A percentile compares a stretch with the other conserved stretches of the same genome.
phyloP scores from a whole-genome alignment of 2,888 invertebrate genomes.

The Bembecia ichneumoniformis region DNA sequence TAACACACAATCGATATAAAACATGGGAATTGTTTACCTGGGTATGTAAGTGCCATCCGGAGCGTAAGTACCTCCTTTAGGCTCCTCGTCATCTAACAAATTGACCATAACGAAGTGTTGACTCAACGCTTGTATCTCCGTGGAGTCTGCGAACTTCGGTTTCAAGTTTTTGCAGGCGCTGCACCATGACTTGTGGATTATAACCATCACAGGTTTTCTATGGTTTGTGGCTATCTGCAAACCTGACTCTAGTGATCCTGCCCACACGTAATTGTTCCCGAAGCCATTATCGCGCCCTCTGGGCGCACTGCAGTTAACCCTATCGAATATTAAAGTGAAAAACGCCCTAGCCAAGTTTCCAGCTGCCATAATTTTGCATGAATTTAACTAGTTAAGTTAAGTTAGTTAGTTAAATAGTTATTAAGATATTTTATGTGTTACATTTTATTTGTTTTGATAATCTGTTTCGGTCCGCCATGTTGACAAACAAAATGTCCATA shows the following conservation, averaged over 20 bases:
- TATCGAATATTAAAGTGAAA: slow-evolving; percentile 33
- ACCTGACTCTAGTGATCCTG: slow-evolving; percentile 56
- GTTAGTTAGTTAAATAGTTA: not conserved
- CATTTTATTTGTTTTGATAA: slow-evolving; percentile 24
- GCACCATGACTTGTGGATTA: slow-evolving; percentile 79
- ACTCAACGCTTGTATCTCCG: slow-evolving; percentile 70
- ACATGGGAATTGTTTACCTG: slow-evolving; percentile 30
- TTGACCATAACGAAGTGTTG: slow-evolving; percentile 78
- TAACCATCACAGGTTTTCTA: slow-evolving; percentile 75
- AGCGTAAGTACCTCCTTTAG: slow-evolving; percentile 49
- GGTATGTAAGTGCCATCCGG: slow-evolving; percentile 80
- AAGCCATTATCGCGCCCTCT: slow-evolving; percentile 53
- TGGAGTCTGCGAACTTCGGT: slow-evolving; percentile 72
- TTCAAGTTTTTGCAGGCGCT: slow-evolving; percentile 76
- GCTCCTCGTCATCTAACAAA: slow-evolving; percentile 73
- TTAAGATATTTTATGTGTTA: slow-evolving; percentile 11
- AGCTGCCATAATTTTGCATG: slow-evolving; percentile 34
- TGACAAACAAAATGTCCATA: slow-evolving; percentile 11
- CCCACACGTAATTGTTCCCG: slow-evolving; percentile 58
- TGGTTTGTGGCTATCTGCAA: slow-evolving; percentile 48
- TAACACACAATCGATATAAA: too few relatives aligned
- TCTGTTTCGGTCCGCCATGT: slow-evolving; percentile 29
- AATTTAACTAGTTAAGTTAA: slow-evolving; percentile 1
- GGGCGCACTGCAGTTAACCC: slow-evolving; percentile 30
- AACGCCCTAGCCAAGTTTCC: slow-evolving; percentile 38